Evolutionary conservation across 2,888 invertebrate genomes (phyloP), one percentile per base, ranked within the genome.

Genomic region (Encarsia formosa): DNA sequence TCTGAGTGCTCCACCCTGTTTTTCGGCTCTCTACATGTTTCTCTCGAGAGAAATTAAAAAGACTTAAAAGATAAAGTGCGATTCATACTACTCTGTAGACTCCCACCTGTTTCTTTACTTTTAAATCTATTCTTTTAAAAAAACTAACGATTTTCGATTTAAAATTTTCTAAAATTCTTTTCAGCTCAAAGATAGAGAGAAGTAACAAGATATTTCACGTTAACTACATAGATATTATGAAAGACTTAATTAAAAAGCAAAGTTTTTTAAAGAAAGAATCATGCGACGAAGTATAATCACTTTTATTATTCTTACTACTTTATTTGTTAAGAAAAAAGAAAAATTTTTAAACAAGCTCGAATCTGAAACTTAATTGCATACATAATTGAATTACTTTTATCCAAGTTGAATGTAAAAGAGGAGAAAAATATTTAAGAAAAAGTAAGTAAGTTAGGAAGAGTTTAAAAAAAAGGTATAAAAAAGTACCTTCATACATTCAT

Each of bases 1-100:
- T 62, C 66, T 68, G 67, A 67, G 71, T 73, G 68, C 70, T 66
- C 61, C 63, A 61, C 59, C 66, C 66, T 69, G 70, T 70, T 70
- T 73, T 67, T 67, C 59, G 61, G 59, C 60, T 53, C 56, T 50
- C 56, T 47, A 62, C 61, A 59, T 60, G 56, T 52, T 60, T 55
- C 57, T 56, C 58, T 54, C 34, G 34, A 50, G 52, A 35, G 22
- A 62, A 55, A 58, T 61, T 60, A 55, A 59, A 60, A 60, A 48
- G 58, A 57, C 47, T 42, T n/a, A n/a, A n/a, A n/a, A n/a, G n/a
- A n/a, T n/a, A n/a, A n/a, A n/a, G n/a, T n/a, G n/a, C n/a, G n/a
- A n/a, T n/a, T n/a, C n/a, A n/a, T n/a, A n/a, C n/a, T n/a, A n/a
- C n/a, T n/a, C n/a, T n/a, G n/a, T n/a, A n/a, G n/a, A n/a, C n/a